Evolutionary conservation across 2,888 invertebrate species (phyloP), one percentile per base, ranked within the genome.

Genomic region (Baronia brevicornis): DNA sequence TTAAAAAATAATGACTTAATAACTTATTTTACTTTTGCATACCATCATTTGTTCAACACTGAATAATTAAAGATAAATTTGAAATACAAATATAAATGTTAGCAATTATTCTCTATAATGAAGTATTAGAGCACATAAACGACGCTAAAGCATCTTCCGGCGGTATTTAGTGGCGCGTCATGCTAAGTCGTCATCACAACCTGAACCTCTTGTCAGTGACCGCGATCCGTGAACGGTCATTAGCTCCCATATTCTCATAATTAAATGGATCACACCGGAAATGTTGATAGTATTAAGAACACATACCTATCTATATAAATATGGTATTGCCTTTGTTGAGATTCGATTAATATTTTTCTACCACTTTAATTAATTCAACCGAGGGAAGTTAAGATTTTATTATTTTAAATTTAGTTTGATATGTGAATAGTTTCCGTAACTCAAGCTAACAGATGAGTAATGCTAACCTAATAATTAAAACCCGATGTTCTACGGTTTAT

Each of bases 201-300:
- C 39, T 38, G 33, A 19, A 33, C 33, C 37, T 42, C 41, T 41
- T 43, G 38, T 33, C 29, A 26, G 29, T 23, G 38, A 30, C 39
- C 33, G 26, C 32, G 33, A 23, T 17, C 37, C 36, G 41, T 34
- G 43, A 48, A 36, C 8, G 19, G 23, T 24, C 28, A n/a, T 36
- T 46, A 46, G 41, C 38, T 51, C 53, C 51, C 28, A 6, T 19
- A 28, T 27, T 26, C 22, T 9, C 38, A 51, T 59, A 73, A 77
- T 77, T 78, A 78, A 63, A 48, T 63, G 62, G 67, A 58, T 64
- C 67, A 66, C 50, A 59, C 69, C 72, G 73, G 64, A 73, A 71
- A 9, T 29, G 19, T 15, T 24, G 9, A 6, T 15, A 29, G 29
- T 14, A 29, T 20, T 19, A 7, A 15, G 22, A 8, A 33, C 20